phyloP scores from a whole-genome alignment of 2,888 invertebrate species.

The Doris montereyensis region DNA sequence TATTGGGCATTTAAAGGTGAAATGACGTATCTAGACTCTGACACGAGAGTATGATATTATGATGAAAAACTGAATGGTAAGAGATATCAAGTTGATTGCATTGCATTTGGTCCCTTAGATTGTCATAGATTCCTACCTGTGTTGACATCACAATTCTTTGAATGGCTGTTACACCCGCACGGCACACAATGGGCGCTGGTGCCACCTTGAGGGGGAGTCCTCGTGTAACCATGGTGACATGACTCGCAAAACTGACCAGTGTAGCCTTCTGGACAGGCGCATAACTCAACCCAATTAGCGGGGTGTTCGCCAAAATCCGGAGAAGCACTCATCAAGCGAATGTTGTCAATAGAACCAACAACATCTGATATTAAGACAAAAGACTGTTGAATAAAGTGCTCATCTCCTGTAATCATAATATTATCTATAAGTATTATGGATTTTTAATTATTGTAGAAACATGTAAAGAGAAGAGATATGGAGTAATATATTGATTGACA shows the following conservation, averaged over 20 bases:
- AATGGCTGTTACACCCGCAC: conserved; percentile 97
- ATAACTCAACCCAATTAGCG: conserved; percentile 95
- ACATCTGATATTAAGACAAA: too few relatives aligned
- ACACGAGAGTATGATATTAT: too few relatives aligned
- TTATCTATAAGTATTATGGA: too few relatives aligned
- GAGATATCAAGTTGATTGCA: too few relatives aligned
- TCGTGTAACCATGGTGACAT: conserved; percentile 94
- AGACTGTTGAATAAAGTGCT: too few relatives aligned
- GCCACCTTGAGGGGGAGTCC: conserved; percentile 92
- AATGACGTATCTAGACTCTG: too few relatives aligned
- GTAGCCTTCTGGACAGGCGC: conserved; percentile 80
- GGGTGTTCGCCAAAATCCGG: conserved; percentile 78
- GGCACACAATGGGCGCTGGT: conserved; percentile 95
- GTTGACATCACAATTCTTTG: conserved; percentile 88
- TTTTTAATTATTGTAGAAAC: too few relatives aligned
- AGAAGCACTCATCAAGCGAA: conserved; percentile 90
- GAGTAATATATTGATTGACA: too few relatives aligned
- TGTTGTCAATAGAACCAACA: conserved; percentile 90
- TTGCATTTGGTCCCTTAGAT: not conserved
- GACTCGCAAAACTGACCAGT: conserved; percentile 98
- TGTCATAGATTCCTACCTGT: conserved; percentile 55
- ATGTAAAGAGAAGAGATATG: too few relatives aligned
- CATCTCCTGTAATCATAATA: too few relatives aligned
- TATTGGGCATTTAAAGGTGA: too few relatives aligned
- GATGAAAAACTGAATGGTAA: too few relatives aligned